Percentiles rank a stretch among this genome's conserved stretches.
phyloP scores from a whole-genome alignment of 2,888 invertebrate genomes.

The Lottia gigantea region DNA sequence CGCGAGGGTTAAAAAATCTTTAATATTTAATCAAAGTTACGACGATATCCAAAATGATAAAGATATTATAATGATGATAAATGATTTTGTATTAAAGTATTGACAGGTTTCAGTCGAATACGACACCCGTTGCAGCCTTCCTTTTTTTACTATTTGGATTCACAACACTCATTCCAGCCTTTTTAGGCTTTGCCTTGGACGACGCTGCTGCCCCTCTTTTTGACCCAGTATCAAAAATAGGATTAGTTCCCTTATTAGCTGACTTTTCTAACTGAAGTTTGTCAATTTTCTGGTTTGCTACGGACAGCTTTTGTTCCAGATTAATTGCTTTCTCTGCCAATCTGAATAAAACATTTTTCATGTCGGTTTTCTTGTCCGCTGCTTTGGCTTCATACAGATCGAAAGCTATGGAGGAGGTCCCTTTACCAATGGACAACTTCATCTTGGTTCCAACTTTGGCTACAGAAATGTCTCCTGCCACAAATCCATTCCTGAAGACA shows the following conservation, averaged over 20 bases:
- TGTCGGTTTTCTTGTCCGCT: conserved; percentile 55
- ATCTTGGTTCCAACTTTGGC: conserved; percentile 51
- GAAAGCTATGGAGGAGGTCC: conserved; percentile 41
- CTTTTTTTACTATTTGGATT: conserved; percentile 63
- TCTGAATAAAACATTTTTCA: conserved; percentile 54
- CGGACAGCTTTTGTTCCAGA: conserved; percentile 47
- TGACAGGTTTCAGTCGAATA: conserved; percentile 44
- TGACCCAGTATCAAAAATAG: conserved; percentile 41
- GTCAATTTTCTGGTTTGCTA: conserved; percentile 52
- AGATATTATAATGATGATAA: no score
- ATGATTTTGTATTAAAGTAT: no score
- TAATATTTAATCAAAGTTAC: no score
- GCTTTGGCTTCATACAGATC: conserved; percentile 61
- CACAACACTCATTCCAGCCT: conserved; percentile 62
- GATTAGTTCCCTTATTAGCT: conserved; percentile 27
- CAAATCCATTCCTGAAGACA: conserved; percentile 52
- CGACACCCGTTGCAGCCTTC: conserved; percentile 61
- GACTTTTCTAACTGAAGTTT: conserved; percentile 44
- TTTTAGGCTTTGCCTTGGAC: conserved; percentile 50
- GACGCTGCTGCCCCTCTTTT: conserved; percentile 42
- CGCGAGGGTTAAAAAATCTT: no score
- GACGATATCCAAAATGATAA: no score
- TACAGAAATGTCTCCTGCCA: conserved; percentile 49
- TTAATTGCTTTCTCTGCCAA: conserved; percentile 49
- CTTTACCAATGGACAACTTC: conserved; percentile 53